Conservation (phyloP, 2,797 vertebrate species). For the Meda fulgida region DNA sequence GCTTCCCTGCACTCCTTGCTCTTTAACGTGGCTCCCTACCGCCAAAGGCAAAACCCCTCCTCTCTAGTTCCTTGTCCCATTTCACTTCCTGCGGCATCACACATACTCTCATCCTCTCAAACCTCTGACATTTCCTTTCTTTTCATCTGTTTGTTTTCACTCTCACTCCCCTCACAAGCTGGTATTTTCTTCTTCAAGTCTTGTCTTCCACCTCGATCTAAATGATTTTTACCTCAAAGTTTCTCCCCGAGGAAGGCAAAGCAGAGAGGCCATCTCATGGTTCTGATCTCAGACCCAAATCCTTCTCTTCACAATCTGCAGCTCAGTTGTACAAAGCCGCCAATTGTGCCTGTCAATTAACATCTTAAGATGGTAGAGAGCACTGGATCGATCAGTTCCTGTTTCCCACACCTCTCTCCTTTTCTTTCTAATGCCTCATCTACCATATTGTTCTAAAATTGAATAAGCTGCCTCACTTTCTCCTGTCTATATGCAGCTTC, state of each 20-base stretch:
- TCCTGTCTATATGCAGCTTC: constrained; percentile 14
- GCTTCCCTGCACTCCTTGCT: constrained; percentile 52
- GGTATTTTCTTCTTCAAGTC: constrained; percentile 10
- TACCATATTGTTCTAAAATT: constrained; percentile 61
- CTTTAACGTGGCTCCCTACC: constrained; percentile 25
- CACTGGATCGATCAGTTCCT: constrained; percentile 46
- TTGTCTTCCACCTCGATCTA: constrained; percentile 1
- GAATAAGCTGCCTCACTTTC: constrained; percentile 50
- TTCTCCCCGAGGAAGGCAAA: constrained; percentile 8
- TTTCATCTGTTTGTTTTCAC: constrained; percentile 32
- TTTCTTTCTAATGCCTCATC: constrained; percentile 52
- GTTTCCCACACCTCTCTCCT: constrained; percentile 37
- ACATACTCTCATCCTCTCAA: constrained; percentile 17
- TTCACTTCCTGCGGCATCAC: background rate
- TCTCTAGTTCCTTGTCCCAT: constrained; percentile 7
- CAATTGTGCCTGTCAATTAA: constrained; percentile 49
- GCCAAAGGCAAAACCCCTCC: constrained; percentile 44
- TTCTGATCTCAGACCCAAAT: constrained; percentile 33
- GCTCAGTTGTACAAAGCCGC: constrained; percentile 42
- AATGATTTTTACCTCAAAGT: constrained; percentile 31
- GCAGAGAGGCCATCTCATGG: constrained; percentile 54
- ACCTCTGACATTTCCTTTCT: background rate
- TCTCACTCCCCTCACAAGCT: background rate
- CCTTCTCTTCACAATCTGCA: constrained; percentile 43
- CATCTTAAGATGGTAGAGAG: constrained; percentile 50